Base-by-base conservation (phyloP, 2,888 invertebrate genomes). In the Sisyra nigra region DNA sequence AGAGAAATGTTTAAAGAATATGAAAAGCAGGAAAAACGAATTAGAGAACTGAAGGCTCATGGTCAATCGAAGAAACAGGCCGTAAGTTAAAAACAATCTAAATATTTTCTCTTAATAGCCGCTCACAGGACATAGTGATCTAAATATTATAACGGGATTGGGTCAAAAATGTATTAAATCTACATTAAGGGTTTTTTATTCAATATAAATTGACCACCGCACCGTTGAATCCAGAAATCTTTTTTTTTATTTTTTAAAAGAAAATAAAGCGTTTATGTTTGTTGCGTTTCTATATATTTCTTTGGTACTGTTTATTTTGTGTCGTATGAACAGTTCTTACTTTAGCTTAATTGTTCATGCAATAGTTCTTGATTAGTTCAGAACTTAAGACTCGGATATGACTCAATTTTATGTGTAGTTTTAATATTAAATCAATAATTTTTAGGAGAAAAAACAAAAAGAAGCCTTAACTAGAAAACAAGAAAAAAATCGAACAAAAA, bases 61-160 rank as follows among this genome's bases (percentile, higher is more conserved):
- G 96, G 96, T 38, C 87, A 93, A 57, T 94, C 94, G 0, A 89
- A 89, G 59, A 98, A 97, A 65, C 80, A 83, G 52, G 97, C 97
- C 0, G 77, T 76, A 54, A 64, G 60, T 54, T 42, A 38, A 10
- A 19, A 47, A n/a, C n/a, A n/a, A n/a, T n/a, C n/a, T n/a, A n/a
- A n/a, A n/a, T n/a, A n/a, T n/a, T n/a, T n/a, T 32, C 40, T 38
- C 19, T 46, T 46, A 38, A 24, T 15, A 18, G n/a, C n/a, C n/a
- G n/a, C n/a, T n/a, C n/a, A n/a, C n/a, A n/a, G n/a, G n/a, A n/a
- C n/a, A n/a, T n/a, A n/a, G n/a, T n/a, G n/a, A n/a, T n/a, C n/a
- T n/a, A n/a, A n/a, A n/a, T n/a, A n/a, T n/a, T n/a, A n/a, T n/a
- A n/a, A n/a, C n/a, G n/a, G n/a, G n/a, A n/a, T n/a, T n/a, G n/a